phyloP scores from a whole-genome alignment of 2,113 vertebrate species.

The Zingel zingel region DNA sequence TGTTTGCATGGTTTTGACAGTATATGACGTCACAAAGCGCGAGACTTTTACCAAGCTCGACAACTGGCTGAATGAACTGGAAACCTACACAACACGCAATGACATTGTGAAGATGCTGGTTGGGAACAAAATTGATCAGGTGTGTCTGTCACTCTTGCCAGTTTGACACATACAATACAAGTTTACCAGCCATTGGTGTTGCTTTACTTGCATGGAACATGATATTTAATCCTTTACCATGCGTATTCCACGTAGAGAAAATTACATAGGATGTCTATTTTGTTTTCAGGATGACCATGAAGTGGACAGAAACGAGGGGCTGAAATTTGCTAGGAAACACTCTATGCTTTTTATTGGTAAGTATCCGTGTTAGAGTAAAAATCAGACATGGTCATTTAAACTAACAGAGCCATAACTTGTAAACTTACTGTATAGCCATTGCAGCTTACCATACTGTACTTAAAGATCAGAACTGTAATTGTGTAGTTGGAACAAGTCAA shows the following conservation, averaged over 20 bases:
- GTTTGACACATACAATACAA: background rate
- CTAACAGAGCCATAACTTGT: conserved; percentile 41
- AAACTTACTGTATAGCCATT: conserved; percentile 15
- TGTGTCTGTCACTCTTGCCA: conserved; percentile 71
- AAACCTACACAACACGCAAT: conserved; percentile 97
- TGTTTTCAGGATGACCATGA: conserved; percentile 92
- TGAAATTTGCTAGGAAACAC: conserved; percentile 98
- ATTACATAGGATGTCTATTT: background rate
- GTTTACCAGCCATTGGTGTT: background rate
- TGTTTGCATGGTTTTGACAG: conserved; percentile 79
- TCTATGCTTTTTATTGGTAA: conserved; percentile 98
- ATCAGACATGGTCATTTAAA: conserved; percentile 35
- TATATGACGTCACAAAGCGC: conserved; percentile 96
- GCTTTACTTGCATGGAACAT: background rate
- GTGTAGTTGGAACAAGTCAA: conserved; percentile 38
- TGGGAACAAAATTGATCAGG: conserved; percentile 99
- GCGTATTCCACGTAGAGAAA: background rate
- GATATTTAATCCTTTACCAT: background rate
- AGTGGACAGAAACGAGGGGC: conserved; percentile 95
- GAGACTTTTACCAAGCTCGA: conserved; percentile 95
- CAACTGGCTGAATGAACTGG: conserved; percentile 98
- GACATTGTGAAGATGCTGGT: conserved; percentile 98
- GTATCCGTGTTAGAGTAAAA: conserved; percentile 56
- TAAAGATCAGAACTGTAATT: conserved; percentile 44
- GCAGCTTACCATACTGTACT: conserved; percentile 1